Conservation (phyloP, 2,888 invertebrate species). For the Terebella lapidaria region DNA sequence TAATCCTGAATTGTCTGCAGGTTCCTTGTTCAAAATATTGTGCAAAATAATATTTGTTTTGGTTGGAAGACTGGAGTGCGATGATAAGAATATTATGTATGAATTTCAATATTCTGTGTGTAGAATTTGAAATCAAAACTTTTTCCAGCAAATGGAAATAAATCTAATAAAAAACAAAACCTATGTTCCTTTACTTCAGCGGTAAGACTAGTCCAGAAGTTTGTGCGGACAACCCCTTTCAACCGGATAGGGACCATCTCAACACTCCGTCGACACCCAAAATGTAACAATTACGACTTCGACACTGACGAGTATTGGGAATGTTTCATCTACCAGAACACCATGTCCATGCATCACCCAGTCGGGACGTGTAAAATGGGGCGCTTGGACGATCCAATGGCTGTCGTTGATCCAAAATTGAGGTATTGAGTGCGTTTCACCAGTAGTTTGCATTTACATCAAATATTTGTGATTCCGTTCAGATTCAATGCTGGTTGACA, state of each 20-base stretch:
- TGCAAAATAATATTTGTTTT: too few relatives aligned
- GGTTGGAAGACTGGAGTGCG: too few relatives aligned
- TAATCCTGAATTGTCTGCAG: not conserved
- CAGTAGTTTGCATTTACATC: not conserved
- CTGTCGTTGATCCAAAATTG: slow-evolving; percentile 65
- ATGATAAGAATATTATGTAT: too few relatives aligned
- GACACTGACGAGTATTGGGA: slow-evolving; percentile 24
- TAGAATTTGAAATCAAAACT: too few relatives aligned
- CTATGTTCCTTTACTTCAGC: too few relatives aligned
- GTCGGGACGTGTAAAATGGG: slow-evolving; percentile 74
- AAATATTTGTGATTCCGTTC: not conserved
- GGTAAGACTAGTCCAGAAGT: not conserved
- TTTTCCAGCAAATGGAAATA: too few relatives aligned
- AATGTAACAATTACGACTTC: slow-evolving; percentile 15
- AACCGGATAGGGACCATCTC: not conserved
- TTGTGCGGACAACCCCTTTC: not conserved
- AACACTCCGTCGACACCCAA: slow-evolving; percentile 14
- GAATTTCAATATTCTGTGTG: too few relatives aligned
- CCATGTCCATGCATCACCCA: slow-evolving; percentile 61
- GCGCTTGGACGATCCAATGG: slow-evolving; percentile 41
- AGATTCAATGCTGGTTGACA: not conserved
- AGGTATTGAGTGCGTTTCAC: slow-evolving; percentile 5
- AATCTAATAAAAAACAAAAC: too few relatives aligned
- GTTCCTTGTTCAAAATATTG: not conserved
- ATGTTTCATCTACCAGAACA: slow-evolving; percentile 24